A percentile compares a stretch with the other conserved stretches of the same genome.
phyloP scores from a whole-genome alignment of 1,140 invertebrate genomes.

The Chironomus tepperi region DNA sequence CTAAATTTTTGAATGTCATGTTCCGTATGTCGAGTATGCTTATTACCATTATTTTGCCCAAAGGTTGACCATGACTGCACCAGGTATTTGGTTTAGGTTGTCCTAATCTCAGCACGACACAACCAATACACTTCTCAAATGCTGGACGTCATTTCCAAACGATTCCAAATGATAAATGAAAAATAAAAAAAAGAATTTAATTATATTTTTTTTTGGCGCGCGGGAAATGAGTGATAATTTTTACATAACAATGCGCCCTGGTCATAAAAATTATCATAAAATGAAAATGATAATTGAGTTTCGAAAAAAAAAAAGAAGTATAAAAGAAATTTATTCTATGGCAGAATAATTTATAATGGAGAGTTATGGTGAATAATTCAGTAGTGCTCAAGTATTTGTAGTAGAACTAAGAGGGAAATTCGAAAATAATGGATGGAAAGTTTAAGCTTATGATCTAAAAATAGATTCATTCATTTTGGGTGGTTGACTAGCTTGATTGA shows the following conservation, averaged over 20 bases:
- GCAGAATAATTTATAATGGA: neutral
- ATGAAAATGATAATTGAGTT: constrained; percentile 14
- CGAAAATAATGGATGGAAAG: neutral
- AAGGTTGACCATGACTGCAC: no score
- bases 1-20: no score
- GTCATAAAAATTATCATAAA: constrained; percentile 14
- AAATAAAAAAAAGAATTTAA: neutral
- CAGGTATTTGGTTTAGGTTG: no score
- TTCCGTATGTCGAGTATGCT: no score
- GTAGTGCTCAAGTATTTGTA: neutral
- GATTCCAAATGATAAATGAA: neutral
- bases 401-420: no score
- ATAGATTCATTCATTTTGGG: neutral
- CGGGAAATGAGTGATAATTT: constrained; percentile 12
- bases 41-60: no score
- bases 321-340: neutral
- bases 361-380: neutral
- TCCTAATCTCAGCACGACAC: no score
- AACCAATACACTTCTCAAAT: neutral
- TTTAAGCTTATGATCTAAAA: neutral
- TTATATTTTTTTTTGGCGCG: neutral
- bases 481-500: no score
- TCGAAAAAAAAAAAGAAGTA: neutral
- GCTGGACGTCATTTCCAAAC: neutral
- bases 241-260: constrained; percentile 6